These are phyloP conservation scores for Solen grandis DNA, from an alignment of 1,140 invertebrate genomes.

Conservation along the genomic window DNA sequence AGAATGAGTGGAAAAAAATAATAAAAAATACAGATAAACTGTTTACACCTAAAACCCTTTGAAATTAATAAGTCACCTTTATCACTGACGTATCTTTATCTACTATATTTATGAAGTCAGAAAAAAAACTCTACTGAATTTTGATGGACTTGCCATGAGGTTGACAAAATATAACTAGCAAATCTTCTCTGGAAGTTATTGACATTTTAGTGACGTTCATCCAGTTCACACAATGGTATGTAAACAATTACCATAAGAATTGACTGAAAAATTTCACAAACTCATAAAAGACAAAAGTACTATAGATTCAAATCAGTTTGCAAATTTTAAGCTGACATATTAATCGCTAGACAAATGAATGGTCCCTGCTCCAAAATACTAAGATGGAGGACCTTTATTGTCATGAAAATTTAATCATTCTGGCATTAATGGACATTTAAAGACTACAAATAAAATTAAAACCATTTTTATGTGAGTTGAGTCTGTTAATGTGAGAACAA, in stretches of 20 bases:
- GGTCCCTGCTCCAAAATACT: conserved; percentile 4
- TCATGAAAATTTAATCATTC: conserved; percentile 47
- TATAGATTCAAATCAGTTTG: conserved; percentile 46
- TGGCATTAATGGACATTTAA: conserved; percentile 1
- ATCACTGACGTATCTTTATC: too few relatives aligned
- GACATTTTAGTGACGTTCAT: background rate
- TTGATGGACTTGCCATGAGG: too few relatives aligned
- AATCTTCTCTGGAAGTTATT: too few relatives aligned
- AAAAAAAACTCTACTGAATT: too few relatives aligned
- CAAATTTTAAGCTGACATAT: conserved; percentile 45
- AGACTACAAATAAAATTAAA: background rate
- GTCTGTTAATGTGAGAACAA: too few relatives aligned
- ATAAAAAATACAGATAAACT: too few relatives aligned
- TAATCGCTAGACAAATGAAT: conserved; percentile 27
- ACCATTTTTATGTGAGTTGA: too few relatives aligned
- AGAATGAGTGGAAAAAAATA: too few relatives aligned
- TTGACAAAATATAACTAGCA: too few relatives aligned
- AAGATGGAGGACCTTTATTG: conserved; percentile 35
- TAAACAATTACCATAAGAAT: background rate
- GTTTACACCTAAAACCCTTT: too few relatives aligned
- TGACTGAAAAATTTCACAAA: background rate
- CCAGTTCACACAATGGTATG: background rate
- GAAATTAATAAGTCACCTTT: too few relatives aligned
- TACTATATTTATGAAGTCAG: too few relatives aligned
- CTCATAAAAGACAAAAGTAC: conserved; percentile 48